Conservation (phyloP, 1,140 invertebrate genomes). For the Atta texana region DNA sequence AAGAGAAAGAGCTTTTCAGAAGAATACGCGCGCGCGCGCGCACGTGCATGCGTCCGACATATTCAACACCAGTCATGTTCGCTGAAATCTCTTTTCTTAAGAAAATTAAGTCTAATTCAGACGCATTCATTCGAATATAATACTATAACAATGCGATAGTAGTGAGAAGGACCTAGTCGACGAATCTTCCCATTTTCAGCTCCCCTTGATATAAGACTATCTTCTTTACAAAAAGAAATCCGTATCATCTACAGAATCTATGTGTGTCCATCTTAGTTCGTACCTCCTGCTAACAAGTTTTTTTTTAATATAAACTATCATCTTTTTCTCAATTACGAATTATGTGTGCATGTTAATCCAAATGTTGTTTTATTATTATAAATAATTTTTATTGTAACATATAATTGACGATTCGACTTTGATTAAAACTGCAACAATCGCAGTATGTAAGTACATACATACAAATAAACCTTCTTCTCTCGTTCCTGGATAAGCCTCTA, state of each 20-base stretch:
- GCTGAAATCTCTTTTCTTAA: slow-evolving; percentile 79
- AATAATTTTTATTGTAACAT: neutral
- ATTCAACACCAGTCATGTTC: slow-evolving; percentile 73
- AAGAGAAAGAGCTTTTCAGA: slow-evolving; percentile 70
- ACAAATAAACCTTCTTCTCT: neutral
- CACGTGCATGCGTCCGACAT: slow-evolving; percentile 9
- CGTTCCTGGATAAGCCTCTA: neutral
- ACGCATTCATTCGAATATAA: slow-evolving; percentile 77
- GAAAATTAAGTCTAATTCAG: slow-evolving; percentile 81
- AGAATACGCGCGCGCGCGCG: slow-evolving; percentile 37
- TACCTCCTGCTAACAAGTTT: slow-evolving; percentile 1
- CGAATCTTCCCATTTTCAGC: slow-evolving; percentile 38
- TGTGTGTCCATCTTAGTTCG: slow-evolving; percentile 14
- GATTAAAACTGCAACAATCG: slow-evolving; percentile 2
- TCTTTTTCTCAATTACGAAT: neutral
- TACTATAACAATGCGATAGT: slow-evolving; percentile 76
- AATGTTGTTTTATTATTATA: neutral
- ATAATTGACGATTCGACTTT: neutral
- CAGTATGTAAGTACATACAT: slow-evolving; percentile 10
- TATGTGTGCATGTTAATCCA: neutral
- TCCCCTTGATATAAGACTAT: slow-evolving; percentile 14
- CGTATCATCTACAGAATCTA: neutral
- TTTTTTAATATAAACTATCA: neutral
- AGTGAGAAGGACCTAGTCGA: slow-evolving; percentile 45
- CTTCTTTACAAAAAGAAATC: slow-evolving; percentile 34